A percentile compares a stretch with the other conserved stretches of the same genome.
Evolutionary conservation across 2,113 vertebrate genomes (phyloP).

Genomic region (Pygoscelis antarcticus): DNA sequence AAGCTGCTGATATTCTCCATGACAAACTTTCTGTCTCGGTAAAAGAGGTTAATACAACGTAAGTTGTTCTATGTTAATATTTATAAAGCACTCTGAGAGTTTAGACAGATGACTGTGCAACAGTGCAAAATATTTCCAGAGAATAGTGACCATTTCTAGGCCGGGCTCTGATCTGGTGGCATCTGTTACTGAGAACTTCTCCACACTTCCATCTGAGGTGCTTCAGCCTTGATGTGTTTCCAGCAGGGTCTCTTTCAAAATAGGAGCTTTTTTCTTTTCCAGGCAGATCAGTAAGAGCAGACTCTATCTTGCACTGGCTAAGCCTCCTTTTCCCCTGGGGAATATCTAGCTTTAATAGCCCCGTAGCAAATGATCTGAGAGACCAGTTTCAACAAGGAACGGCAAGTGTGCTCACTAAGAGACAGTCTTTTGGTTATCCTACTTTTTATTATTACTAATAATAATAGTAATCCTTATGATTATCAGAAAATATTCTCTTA

Average conservation of each 20-base stretch:
- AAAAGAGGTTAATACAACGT: neutral
- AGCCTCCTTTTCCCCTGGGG: neutral
- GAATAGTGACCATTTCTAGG: neutral
- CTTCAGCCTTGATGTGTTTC: neutral
- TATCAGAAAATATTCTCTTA: neutral
- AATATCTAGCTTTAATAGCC: neutral
- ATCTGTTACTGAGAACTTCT: neutral
- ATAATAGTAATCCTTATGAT: neutral
- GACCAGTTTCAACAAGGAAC: neutral
- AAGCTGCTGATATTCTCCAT: neutral
- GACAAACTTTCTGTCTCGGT: neutral
- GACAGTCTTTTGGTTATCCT: neutral
- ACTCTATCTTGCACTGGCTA: neutral
- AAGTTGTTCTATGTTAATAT: neutral
- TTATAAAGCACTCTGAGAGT: constrained; percentile 4
- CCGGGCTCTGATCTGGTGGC: neutral
- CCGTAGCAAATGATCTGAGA: neutral
- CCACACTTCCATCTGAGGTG: neutral
- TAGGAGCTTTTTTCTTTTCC: neutral
- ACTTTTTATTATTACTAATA: neutral
- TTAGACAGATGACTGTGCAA: neutral
- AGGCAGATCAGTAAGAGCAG: neutral
- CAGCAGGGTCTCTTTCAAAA: neutral
- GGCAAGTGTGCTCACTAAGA: neutral
- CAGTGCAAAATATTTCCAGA: neutral